These are phyloP conservation scores for Leptothorax acervorum DNA, from an alignment of 2,888 invertebrate genomes.

Conservation along the genomic window DNA sequence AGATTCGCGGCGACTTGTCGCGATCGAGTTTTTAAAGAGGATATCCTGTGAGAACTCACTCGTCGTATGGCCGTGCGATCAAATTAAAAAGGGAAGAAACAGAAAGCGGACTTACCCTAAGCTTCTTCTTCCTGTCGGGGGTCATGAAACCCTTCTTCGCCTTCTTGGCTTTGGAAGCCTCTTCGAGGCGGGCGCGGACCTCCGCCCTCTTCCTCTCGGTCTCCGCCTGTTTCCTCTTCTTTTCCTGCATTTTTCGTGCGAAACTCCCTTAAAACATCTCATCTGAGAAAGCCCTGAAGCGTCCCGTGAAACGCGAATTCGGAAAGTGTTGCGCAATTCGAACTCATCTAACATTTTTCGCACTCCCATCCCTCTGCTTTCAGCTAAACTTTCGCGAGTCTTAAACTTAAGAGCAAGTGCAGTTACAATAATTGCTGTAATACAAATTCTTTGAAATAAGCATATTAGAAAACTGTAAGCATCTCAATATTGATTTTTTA, in stretches of 20 bases:
- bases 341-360: slow-evolving; percentile 39
- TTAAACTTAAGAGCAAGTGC: background rate
- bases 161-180: slow-evolving; percentile 99
- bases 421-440: background rate
- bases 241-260: slow-evolving; percentile 89
- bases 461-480: background rate
- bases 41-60: background rate
- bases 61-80: background rate
- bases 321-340: slow-evolving; percentile 30
- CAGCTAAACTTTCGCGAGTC: slow-evolving; percentile 18
- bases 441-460: slow-evolving; percentile 4
- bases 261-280: slow-evolving; percentile 74
- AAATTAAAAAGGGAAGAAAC: slow-evolving; percentile 29
- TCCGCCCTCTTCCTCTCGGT: slow-evolving; percentile 99
- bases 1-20: background rate
- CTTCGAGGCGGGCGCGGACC: slow-evolving; percentile 99
- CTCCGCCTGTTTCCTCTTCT: slow-evolving; percentile 98
- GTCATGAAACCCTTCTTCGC: slow-evolving; percentile 99
- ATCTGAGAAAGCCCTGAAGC: slow-evolving; percentile 61
- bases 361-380: background rate
- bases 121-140: slow-evolving; percentile 99
- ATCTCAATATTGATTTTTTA: background rate
- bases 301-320: slow-evolving; percentile 18
- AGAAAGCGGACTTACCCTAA: slow-evolving; percentile 91
- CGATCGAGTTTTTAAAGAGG: slow-evolving; percentile 30